Conservation (phyloP, 35 echinoderm and acorn worm genomes). For the Hemicentrotus pulcherrimus region DNA sequence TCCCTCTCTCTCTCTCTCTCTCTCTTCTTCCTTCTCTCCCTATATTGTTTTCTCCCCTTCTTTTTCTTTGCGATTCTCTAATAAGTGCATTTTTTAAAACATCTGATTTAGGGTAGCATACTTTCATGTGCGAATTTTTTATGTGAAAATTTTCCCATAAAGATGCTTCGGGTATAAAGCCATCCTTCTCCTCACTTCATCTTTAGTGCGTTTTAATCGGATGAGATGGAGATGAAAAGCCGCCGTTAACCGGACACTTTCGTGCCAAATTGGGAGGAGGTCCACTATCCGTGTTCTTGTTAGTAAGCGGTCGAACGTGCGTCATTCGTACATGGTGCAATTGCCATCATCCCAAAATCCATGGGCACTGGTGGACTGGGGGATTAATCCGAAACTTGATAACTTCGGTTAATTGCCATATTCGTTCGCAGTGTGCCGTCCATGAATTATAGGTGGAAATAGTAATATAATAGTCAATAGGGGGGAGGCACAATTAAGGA, state of each 20-base stretch:
- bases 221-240: not conserved
- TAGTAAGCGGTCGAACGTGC: not conserved
- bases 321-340: not conserved
- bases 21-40: no score
- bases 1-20: no score
- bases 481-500: not conserved
- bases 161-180: not conserved
- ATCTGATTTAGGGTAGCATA: no score
- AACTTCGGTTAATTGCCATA: not conserved
- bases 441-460: not conserved
- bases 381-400: not conserved
- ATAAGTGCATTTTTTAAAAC: no score
- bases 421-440: not conserved
- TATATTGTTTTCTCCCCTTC: no score
- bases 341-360: not conserved
- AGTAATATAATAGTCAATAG: not conserved
- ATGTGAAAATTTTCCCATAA: not conserved
- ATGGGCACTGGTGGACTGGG: not conserved
- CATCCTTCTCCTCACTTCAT: not conserved
- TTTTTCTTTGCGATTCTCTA: no score
- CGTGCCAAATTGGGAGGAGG: not conserved
- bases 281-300: not conserved
- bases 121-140: no score
- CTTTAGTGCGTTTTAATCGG: not conserved
- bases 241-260: not conserved